These are phyloP conservation scores for Drosophila limbata DNA, from an alignment of 2,888 invertebrate genomes.

Conservation along the genomic window DNA sequence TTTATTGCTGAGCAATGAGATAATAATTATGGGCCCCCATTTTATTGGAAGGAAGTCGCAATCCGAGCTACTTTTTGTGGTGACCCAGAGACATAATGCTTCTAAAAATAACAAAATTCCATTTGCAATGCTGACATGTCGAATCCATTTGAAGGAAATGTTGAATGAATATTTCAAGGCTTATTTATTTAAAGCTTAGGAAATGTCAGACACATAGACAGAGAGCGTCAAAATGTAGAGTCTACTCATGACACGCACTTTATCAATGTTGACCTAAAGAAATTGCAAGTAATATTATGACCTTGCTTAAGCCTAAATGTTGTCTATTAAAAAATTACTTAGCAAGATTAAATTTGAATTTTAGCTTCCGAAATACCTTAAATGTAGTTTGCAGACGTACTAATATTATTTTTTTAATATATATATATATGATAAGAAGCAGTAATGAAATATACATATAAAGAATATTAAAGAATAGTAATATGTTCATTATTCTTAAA, in stretches of 20 bases:
- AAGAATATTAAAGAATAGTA: neutral
- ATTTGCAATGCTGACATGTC: conserved; percentile 29
- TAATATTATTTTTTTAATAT: neutral
- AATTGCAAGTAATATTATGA: conserved; percentile 73
- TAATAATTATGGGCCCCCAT: conserved; percentile 43
- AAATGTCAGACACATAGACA: conserved; percentile 32
- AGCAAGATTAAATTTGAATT: conserved; percentile 27
- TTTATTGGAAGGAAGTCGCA: conserved; percentile 19
- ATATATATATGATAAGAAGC: too few relatives aligned
- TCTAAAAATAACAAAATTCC: conserved; percentile 9
- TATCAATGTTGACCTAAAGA: conserved; percentile 39
- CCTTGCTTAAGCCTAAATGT: conserved; percentile 52
- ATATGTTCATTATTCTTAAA: neutral
- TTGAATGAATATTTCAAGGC: conserved; percentile 38
- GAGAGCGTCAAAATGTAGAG: conserved; percentile 11
- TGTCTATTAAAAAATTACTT: conserved; percentile 31
- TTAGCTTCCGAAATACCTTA: neutral
- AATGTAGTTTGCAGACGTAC: conserved; percentile 36
- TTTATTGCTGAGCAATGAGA: conserved; percentile 49
- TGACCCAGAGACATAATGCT: conserved; percentile 15
- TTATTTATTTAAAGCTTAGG: conserved; percentile 20
- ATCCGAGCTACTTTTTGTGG: neutral
- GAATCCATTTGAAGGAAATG: conserved; percentile 44
- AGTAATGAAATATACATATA: too few relatives aligned
- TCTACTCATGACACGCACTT: conserved; percentile 13